These are phyloP conservation scores for Protula sp. DNA, from an alignment of 2,888 invertebrate species.

Conservation along the genomic window DNA sequence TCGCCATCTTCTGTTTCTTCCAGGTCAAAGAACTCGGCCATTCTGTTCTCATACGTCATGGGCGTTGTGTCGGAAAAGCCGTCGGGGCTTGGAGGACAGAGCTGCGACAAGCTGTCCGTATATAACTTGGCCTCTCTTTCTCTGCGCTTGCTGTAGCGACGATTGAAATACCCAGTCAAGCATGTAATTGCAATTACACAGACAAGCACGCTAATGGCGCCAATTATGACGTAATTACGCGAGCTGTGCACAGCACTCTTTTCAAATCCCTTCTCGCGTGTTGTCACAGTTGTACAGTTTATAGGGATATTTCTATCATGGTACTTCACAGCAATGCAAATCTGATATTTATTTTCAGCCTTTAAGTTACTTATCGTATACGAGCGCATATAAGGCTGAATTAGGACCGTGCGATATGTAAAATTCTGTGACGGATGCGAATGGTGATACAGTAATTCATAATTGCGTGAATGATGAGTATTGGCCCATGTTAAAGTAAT, in stretches of 20 bases:
- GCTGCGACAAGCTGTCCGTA: slow-evolving; percentile 15
- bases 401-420: neutral
- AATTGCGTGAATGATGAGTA: neutral
- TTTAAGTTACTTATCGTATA: neutral
- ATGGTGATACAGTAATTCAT: neutral
- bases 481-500: neutral
- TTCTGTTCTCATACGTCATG: slow-evolving; percentile 17
- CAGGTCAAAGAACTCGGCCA: slow-evolving; percentile 14
- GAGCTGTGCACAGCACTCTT: neutral
- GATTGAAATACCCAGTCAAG: neutral
- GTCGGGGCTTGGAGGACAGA: slow-evolving; percentile 14
- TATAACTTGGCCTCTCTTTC: slow-evolving; percentile 12
- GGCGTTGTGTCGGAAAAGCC: slow-evolving; percentile 15
- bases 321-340: neutral
- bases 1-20: slow-evolving; percentile 62
- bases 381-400: neutral
- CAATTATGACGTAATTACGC: neutral
- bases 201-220: neutral
- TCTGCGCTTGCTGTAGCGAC: neutral
- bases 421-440: neutral
- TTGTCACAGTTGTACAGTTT: neutral
- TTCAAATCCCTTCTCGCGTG: neutral
- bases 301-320: neutral
- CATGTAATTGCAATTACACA: neutral
- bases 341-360: neutral